These are phyloP conservation scores for Picathartes gymnocephalus DNA, from an alignment of 2,113 vertebrate genomes.

Conservation along the genomic window DNA sequence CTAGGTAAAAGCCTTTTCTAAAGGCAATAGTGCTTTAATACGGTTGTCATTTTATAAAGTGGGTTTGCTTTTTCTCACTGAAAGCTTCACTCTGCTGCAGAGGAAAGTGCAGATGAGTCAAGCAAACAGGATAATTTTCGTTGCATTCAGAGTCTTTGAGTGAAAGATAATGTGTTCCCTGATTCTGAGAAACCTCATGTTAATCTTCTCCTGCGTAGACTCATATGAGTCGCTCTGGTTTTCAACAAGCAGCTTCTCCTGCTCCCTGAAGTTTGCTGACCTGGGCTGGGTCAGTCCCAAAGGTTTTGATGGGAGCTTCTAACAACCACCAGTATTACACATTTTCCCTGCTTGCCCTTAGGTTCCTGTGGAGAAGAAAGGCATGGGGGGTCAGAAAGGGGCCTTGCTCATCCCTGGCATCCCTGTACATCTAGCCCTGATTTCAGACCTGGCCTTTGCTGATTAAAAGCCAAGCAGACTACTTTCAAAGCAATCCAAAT, in stretches of 20 bases:
- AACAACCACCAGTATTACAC: background rate
- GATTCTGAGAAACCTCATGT: background rate
- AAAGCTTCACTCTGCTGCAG: background rate
- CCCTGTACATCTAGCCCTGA: background rate
- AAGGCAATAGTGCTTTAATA: background rate
- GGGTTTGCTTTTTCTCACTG: background rate
- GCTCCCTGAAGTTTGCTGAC: background rate
- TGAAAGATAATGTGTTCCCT: background rate
- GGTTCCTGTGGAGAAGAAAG: background rate
- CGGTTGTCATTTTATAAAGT: background rate
- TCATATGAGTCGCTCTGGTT: accelerated
- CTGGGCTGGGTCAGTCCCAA: background rate
- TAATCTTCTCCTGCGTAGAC: background rate
- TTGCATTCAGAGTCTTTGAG: background rate
- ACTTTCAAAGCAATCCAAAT: background rate
- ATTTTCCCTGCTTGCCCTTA: background rate
- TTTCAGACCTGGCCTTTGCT: background rate
- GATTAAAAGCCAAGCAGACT: background rate
- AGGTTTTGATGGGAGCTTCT: background rate
- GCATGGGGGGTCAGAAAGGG: background rate
- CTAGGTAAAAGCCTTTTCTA: background rate
- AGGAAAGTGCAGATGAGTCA: background rate
- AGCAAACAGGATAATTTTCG: conserved; percentile 23
- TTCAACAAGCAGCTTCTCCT: background rate
- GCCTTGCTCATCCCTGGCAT: background rate